Evolutionary conservation across 2,888 invertebrate genomes (phyloP), one percentile per base, ranked within the genome.

Genomic region (Epirrhoe tristata): DNA sequence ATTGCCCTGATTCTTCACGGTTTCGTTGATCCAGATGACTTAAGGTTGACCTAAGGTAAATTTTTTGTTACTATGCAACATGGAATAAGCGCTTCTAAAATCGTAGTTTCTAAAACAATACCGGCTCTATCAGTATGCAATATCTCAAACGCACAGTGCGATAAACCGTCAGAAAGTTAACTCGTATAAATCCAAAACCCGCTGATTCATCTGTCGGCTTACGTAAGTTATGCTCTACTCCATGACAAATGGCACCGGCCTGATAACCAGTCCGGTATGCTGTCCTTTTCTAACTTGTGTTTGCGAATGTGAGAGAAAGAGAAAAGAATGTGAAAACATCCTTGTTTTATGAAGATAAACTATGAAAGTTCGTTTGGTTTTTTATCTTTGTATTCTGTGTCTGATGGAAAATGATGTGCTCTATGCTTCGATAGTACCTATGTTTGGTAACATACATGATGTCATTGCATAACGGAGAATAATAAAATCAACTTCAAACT

Each of bases 171-270:
- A 77, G 76, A 79, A 80, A 83, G 81, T 81, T 75, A 79, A 79
- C 77, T 79, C 74, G 72, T 79, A 87, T 89, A 89, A 89, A 89
- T 88, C 79, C 72, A 72, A 64, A 72, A 81, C 80, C 77, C 79
- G 85, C 83, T 85, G 84, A 86, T 82, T 88, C 85, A 81, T 82
- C 82, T 81, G 85, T 81, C 84, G 74, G 72, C 72, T 67, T 55
- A 69, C 75, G 78, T 85, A 88, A 88, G 83, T 88, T 87, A 88
- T 84, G 84, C 78, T 74, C 75, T 72, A 71, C 71, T 71, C 75
- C 76, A 77, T 87, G 88, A 90, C 82, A 86, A 82, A 88, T 83
- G 80, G 80, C 82, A 73, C 67, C 66, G 62, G 65, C 65, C 66
- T 70, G 70, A 73, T 74, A 74, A 71, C 70, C 67, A 71, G 71